These are phyloP conservation scores for Ptychobarbus kaznakovi DNA, from an alignment of 2,797 vertebrate genomes.

Conservation along the genomic window DNA sequence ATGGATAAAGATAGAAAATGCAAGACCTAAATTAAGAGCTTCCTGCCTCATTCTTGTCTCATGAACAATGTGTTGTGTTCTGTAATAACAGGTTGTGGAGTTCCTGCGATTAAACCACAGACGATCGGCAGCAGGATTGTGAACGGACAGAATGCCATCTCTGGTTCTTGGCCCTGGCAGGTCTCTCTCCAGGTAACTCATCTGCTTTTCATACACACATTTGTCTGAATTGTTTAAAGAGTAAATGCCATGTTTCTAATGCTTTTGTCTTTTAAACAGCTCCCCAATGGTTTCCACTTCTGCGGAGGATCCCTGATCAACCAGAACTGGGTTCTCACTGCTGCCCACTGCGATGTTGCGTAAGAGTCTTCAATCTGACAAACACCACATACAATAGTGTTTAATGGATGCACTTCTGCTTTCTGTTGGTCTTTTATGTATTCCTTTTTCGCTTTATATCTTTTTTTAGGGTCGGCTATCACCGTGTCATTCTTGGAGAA, in stretches of 20 bases:
- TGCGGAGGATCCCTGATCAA: conserved; percentile 86
- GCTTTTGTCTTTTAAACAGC: conserved; percentile 66
- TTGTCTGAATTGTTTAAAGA: background rate
- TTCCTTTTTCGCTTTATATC: background rate
- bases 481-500: conserved; percentile 83
- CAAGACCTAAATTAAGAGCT: background rate
- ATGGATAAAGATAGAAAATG: background rate
- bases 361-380: conserved; percentile 66
- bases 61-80: background rate
- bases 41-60: background rate
- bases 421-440: no score
- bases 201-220: background rate
- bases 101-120: conserved; percentile 80
- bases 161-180: conserved; percentile 92
- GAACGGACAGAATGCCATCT: conserved; percentile 83
- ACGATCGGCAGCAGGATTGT: conserved; percentile 82
- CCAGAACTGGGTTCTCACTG: conserved; percentile 84
- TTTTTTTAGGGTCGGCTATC: background rate
- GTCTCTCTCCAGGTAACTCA: conserved; percentile 86
- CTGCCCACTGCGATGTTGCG: conserved; percentile 85
- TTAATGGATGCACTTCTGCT: no score
- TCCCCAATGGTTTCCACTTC: conserved; percentile 80
- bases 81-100: conserved; percentile 78
- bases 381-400: background rate
- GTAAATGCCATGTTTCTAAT: background rate